Conservation (phyloP, 23 tunicate species). For the Trididemnum nubilum region DNA sequence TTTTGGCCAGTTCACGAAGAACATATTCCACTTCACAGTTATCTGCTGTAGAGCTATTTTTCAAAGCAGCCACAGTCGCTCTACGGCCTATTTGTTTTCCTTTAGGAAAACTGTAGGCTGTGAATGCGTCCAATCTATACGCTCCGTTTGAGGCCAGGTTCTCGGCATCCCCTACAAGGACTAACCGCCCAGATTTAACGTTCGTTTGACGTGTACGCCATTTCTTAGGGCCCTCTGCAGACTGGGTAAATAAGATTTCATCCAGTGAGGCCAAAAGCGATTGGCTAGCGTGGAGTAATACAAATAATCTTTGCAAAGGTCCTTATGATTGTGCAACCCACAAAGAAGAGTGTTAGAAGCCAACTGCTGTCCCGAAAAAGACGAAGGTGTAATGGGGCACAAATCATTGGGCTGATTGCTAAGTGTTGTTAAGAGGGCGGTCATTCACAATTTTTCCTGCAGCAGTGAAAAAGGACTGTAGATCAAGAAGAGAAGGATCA, state of each 20-base stretch:
- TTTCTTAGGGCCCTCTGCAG: neutral
- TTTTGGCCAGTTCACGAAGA: neutral
- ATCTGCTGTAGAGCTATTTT: neutral
- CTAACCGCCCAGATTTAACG: neutral
- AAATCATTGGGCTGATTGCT: constrained; percentile 14
- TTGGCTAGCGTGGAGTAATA: neutral
- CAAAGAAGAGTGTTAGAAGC: neutral
- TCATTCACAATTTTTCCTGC: constrained; percentile 4
- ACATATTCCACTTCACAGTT: neutral
- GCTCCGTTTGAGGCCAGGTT: neutral
- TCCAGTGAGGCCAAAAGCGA: neutral
- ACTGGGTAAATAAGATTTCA: neutral
- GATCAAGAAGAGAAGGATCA: neutral
- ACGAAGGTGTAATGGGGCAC: neutral
- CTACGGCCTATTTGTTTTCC: neutral
- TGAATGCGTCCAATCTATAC: neutral
- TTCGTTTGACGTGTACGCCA: neutral
- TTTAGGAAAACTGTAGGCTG: neutral
- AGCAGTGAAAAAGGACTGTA: neutral
- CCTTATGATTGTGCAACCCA: neutral
- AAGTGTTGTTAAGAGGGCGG: neutral
- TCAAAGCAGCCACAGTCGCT: neutral
- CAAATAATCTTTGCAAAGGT: neutral
- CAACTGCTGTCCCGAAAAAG: neutral
- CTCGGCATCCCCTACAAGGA: neutral